These are phyloP conservation scores for Lomographa bimaculata DNA, from an alignment of 2,888 invertebrate genomes.

Conservation along the genomic window DNA sequence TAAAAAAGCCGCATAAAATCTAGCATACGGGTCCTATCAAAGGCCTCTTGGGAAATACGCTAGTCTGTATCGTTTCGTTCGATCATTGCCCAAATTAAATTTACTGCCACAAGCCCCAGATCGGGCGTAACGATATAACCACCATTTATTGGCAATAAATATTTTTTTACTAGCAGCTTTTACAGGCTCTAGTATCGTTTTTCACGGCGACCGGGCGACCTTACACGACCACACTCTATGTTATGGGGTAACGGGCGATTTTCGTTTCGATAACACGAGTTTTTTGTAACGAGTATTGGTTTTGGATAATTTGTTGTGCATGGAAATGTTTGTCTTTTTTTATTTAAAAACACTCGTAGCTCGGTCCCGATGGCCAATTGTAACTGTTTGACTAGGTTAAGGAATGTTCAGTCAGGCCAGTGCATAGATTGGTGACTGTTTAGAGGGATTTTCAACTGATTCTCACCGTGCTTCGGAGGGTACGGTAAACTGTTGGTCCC, in stretches of 20 bases:
- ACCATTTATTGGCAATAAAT: slow-evolving; percentile 71
- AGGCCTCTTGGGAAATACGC: slow-evolving; percentile 49
- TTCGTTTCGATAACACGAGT: slow-evolving; percentile 44
- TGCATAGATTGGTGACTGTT: no score
- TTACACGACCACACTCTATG: slow-evolving; percentile 41
- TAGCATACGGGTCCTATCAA: slow-evolving; percentile 33
- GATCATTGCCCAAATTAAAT: slow-evolving; percentile 68
- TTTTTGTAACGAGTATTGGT: not conserved
- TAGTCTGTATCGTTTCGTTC: slow-evolving; percentile 41
- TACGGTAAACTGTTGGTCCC: no score
- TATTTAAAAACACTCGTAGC: no score
- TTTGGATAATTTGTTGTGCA: slow-evolving; percentile 34
- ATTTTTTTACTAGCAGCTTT: slow-evolving; percentile 68
- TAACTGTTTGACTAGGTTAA: no score
- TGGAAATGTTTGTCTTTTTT: no score
- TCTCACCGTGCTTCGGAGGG: no score
- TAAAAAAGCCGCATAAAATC: slow-evolving; percentile 18
- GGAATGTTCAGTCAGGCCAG: no score
- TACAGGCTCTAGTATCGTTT: slow-evolving; percentile 46
- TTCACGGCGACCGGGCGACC: slow-evolving; percentile 45
- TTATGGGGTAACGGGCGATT: slow-evolving; percentile 45
- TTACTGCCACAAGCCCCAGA: slow-evolving; percentile 61
- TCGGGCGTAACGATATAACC: slow-evolving; percentile 60
- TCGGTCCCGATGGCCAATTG: no score
- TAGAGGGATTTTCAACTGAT: no score